Percentiles rank a stretch among this genome's conserved stretches.
These are phyloP conservation scores for Tenrec ecaudatus DNA, from an alignment of 2,113 vertebrate genomes.

Conservation along the genomic window DNA sequence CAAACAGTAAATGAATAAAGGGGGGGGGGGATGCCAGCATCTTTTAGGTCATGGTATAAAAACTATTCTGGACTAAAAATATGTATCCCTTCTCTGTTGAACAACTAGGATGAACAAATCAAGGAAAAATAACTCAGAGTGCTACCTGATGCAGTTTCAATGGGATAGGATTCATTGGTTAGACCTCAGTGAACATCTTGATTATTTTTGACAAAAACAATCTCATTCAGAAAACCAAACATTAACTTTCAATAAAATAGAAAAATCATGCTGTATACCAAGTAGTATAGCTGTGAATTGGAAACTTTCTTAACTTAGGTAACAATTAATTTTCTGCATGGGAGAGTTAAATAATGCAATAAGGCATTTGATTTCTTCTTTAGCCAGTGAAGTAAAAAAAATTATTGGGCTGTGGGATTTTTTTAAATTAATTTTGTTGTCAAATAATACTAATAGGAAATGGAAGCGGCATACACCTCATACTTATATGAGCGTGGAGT, in stretches of 20 bases:
- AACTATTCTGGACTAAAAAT: background rate
- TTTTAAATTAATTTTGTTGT: background rate
- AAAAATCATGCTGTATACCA: background rate
- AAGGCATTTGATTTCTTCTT: background rate
- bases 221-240: background rate
- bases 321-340: slow-evolving; percentile 6
- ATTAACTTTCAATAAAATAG: background rate
- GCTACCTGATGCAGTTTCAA: background rate
- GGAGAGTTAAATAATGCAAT: background rate
- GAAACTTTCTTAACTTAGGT: background rate
- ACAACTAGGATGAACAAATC: background rate
- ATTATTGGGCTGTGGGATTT: background rate
- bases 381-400: background rate
- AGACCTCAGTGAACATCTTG: background rate
- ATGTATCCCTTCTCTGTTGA: too few species aligned
- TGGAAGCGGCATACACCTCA: background rate
- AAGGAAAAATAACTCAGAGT: background rate
- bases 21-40: background rate
- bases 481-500: background rate
- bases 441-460: background rate
- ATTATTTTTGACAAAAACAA: background rate
- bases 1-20: background rate
- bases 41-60: background rate
- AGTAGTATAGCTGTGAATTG: background rate
- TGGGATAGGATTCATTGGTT: background rate